Percentiles rank a stretch among this genome's conserved stretches.
Evolutionary conservation across 2,888 invertebrate species (phyloP).

Genomic region (Drosophila suboccidentalis): DNA sequence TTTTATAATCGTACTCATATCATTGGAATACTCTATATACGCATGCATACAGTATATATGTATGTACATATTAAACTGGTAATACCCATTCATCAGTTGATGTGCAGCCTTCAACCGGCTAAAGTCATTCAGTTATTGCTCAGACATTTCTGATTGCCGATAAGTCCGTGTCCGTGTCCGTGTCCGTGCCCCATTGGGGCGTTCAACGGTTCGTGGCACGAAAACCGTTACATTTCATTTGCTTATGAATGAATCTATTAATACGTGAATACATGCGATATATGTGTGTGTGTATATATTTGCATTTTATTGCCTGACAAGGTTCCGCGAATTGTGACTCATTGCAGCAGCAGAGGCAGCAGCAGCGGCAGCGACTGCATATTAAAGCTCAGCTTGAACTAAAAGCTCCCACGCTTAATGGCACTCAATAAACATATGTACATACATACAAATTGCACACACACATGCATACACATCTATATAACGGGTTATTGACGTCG

Average conservation of each 20-base stretch:
- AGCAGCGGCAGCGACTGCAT: constrained; percentile 22
- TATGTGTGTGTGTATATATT: neutral
- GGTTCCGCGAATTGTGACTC: constrained; percentile 45
- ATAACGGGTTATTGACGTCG: constrained; percentile 46
- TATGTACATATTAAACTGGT: neutral
- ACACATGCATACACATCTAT: constrained; percentile 1
- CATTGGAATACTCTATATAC: neutral
- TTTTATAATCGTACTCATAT: neutral
- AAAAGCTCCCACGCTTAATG: constrained; percentile 49
- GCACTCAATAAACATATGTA: neutral
- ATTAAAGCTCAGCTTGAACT: constrained; percentile 27
- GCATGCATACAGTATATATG: neutral
- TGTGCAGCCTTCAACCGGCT: neutral
- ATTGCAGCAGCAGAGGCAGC: constrained; percentile 19
- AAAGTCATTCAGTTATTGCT: constrained; percentile 19
- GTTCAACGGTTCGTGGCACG: constrained; percentile 29
- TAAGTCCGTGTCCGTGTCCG: constrained; percentile 7
- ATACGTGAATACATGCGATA: constrained; percentile 2
- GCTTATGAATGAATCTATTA: constrained; percentile 46
- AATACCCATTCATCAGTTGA: constrained; percentile 15
- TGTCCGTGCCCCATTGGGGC: constrained; percentile 19
- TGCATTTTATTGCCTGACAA: constrained; percentile 5
- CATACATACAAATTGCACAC: neutral
- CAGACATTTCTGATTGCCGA: constrained; percentile 16
- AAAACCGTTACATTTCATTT: constrained; percentile 55